Evolutionary conservation across 2,113 vertebrate genomes (phyloP).

Genomic region (Seriola aureovittata): DNA sequence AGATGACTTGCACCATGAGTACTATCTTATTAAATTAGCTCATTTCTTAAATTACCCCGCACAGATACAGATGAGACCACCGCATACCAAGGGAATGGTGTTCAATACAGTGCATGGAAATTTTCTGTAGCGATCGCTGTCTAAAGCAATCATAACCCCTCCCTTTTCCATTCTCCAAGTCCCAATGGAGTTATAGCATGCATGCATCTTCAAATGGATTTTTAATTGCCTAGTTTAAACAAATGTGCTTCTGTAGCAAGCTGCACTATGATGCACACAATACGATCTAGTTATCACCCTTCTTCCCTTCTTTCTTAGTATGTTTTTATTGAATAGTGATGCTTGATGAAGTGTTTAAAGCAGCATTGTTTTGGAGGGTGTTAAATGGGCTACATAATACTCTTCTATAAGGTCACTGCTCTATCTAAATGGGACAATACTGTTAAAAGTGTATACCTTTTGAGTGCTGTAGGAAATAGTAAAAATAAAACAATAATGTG

Average conservation of each 20-base stretch:
- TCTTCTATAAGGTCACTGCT: background rate
- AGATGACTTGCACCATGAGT: background rate
- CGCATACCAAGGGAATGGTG: constrained; percentile 4
- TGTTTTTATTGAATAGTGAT: background rate
- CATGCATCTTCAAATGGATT: constrained; percentile 39
- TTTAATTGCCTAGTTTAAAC: constrained; percentile 55
- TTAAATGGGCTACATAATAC: no score
- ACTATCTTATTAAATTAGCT: constrained; percentile 34
- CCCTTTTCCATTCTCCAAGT: background rate
- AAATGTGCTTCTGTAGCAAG: constrained; percentile 23
- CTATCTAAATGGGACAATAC: no score
- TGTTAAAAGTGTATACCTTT: no score
- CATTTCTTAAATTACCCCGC: constrained; percentile 38
- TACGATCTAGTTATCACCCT: background rate
- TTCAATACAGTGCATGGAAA: background rate
- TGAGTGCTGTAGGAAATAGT: no score
- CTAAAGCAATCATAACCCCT: constrained; percentile 14
- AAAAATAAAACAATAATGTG: no score
- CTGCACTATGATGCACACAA: background rate
- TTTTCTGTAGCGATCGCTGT: constrained; percentile 21
- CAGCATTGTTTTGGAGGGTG: background rate
- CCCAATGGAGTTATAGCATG: constrained; percentile 17
- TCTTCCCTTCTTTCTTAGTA: background rate
- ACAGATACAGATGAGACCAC: constrained; percentile 28
- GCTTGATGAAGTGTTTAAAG: background rate